Base-by-base conservation (phyloP, 2,113 vertebrate species). In the Melanotaenia duboulayi region DNA sequence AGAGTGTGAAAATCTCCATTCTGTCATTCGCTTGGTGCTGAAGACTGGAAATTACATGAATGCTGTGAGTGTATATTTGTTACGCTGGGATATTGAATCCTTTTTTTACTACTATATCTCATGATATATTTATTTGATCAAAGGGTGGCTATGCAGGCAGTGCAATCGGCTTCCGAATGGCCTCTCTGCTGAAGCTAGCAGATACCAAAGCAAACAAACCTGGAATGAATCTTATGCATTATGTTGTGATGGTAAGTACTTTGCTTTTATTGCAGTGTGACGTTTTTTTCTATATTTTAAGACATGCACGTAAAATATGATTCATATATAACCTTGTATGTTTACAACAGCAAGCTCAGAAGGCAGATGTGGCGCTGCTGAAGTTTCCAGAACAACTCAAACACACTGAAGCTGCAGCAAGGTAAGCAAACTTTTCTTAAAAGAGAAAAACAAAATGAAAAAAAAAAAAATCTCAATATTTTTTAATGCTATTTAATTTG, bases 41-140 rank as follows among this genome's bases (percentile, higher is more conserved):
- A 94, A 95, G 78, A 91, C 92, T 0, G 95, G 95, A 10, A 96
- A 96, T 78, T 93, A 94, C 86, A 94, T 96, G 93, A 96, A 96
- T 24, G 90, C 92, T 19, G 95, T 96, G 59, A 93, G 94, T 87
- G 0, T 28, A 10, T 19, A 25, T 25, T 20, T 48, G 42, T 13
- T 4, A 64, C 54, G 11, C 20, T 7, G 6, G 8, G 20, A 4
- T 20, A 7, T 57, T 62, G 17, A 12, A 50, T 52, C 40, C 20
- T 3, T 56, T 54, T 70, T 42, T n/a, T 72, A 1, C 7, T 54
- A 42, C 24, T 59, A 12, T 76, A 28, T 77, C 9, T 68, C 1
- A 19, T 48, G 7, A 7, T 23, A 7, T 23, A 4, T 60, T 68
- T 7, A 0, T 71, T 56, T 65, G 11, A 42, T 67, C 8, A 54